Base-by-base conservation (phyloP, 1,140 invertebrate genomes). In the Drosophila tsacasi region DNA sequence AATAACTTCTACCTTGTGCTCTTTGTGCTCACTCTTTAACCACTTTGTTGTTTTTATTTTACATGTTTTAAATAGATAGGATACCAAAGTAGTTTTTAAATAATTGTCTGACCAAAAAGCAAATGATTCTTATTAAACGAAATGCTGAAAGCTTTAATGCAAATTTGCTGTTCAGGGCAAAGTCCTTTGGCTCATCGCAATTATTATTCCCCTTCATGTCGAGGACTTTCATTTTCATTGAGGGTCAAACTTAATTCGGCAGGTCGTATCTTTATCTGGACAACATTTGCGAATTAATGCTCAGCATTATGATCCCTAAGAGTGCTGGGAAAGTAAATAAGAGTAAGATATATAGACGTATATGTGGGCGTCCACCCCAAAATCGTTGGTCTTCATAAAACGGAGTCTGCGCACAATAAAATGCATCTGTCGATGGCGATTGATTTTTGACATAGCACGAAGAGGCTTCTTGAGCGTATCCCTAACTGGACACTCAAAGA, bases 391-490 rank as follows among this genome's bases (percentile, higher is more conserved):
- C 40, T 47, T 25, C 59, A 64, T 44, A 60, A 76, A 47, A 44
- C 60, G 47, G 84, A 86, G 83, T 89, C 67, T 87, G 83, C 84
- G 83, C 84, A 86, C 52, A 58, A 75, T 69, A 50, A 44, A 69
- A 77, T 44, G 80, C 81, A 72, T 66, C 72, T 27, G 68, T 50
- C 79, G 78, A 86, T 80, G 66, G 67, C 42, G 59, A 86, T 86
- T 86, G 83, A 86, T 87, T 86, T 86, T 80, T 64, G 49, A 42
- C 40, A 44, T 37, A 27, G 30, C 42, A 35, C 27, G 27, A 42
- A 46, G 35, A 27, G 19, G 13, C n/a, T 10, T 21, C 54, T 54
- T 39, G 39, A 50, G 32, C 57, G 50, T 74, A 76, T 37, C 47
- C 23, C 39, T 21, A 15, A 23, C 23, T 27, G 7, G 3, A 54